phyloP scores from a whole-genome alignment of 2,113 vertebrate genomes.

The Rafetus swinhoei region DNA sequence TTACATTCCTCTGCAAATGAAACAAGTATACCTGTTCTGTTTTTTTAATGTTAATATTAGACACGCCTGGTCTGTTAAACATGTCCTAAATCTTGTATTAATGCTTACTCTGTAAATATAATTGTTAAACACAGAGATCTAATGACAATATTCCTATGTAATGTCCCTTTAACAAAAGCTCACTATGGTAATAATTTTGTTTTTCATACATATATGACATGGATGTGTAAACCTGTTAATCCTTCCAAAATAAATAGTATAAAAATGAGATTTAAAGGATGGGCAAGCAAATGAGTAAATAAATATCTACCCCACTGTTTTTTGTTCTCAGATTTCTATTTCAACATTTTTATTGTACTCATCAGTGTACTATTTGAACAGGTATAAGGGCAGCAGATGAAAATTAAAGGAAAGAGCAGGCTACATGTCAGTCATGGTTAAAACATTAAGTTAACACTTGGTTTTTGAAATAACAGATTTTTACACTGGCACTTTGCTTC shows the following conservation, averaged over 20 bases:
- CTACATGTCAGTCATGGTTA: neutral
- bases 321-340: neutral
- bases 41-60: neutral
- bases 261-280: neutral
- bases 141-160: neutral
- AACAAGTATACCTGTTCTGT: neutral
- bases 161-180: neutral
- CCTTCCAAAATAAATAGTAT: neutral
- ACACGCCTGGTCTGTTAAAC: neutral
- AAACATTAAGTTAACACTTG: constrained; percentile 4
- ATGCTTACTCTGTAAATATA: neutral
- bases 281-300: neutral
- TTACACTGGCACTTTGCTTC: neutral
- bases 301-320: neutral
- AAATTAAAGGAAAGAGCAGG: neutral
- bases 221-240: neutral
- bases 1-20: neutral
- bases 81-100: neutral
- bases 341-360: neutral
- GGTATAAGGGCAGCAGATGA: neutral
- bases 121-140: neutral
- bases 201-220: neutral
- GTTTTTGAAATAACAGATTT: neutral
- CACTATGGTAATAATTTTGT: neutral
- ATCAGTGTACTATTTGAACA: neutral